Base-by-base conservation (phyloP, 2,888 invertebrate species). In the Dysmachus trigonus region DNA sequence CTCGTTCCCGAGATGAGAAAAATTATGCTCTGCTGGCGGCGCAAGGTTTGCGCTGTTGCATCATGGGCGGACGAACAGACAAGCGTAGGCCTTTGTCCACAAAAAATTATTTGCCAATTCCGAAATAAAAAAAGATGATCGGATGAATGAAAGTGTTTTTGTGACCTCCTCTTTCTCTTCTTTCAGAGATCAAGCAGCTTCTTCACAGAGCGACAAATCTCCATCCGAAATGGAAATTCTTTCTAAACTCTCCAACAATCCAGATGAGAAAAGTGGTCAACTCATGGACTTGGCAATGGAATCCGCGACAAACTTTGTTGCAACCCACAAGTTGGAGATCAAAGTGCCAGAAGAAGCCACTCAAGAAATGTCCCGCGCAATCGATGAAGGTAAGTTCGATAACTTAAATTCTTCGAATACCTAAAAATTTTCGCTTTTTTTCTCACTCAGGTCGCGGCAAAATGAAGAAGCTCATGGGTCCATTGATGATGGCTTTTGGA, bases 381-480 rank as follows among this genome's bases (percentile, higher is more conserved):
- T 97, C 88, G 95, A 95, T 92, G 96, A 96, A 95, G 96, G 96
- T 96, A 92, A 15, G 51, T 85, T 15, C 47, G 47, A 30, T 27
- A 88, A 33, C 53, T 41, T 5, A 38, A 31, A 6, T 47, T 84
- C 1, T 47, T 84, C n/a, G 41, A 47, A 38, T 30, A 7, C 72
- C 62, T 10, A 8, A 18, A 7, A 6, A 47, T n/a, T 18, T 53
- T 22, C 53, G 10, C 8, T 53, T 22, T 62, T n/a, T 22, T 62
- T 62, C 13, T 62, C 10, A 62, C 18, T 47, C 35, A 96, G 96
- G 96, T 82, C 95, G 96, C 71, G 95, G 94, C 35, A 96, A 95
- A 92, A 93, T 96, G 90, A 96, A 96, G 94, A 96, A 96, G 90
- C 93, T 95, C 90, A 91, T 95, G 38, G 94, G 93, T 89, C 95